These are phyloP conservation scores for Cotesia vestalis DNA, from an alignment of 1,140 invertebrate species.

Conservation along the genomic window DNA sequence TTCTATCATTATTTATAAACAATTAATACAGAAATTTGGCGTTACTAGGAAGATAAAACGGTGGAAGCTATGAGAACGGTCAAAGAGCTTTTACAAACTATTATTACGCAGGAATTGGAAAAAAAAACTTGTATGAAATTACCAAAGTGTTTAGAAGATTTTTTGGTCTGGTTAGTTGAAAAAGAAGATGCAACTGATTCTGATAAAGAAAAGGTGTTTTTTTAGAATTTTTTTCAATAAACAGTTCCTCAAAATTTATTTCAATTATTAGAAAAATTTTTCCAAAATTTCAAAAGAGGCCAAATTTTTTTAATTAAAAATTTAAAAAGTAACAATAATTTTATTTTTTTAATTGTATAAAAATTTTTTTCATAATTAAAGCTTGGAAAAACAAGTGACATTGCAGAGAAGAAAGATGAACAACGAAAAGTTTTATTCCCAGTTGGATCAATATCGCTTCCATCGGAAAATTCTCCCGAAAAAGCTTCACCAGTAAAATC, in stretches of 20 bases:
- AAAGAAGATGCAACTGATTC: conserved; percentile 1
- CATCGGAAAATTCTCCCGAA: no score
- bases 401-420: no score
- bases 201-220: neutral
- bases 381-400: no score
- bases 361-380: no score
- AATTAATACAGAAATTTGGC: no score
- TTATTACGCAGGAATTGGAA: conserved; percentile 47
- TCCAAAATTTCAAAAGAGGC: no score
- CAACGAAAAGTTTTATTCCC: no score
- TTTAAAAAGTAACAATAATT: no score
- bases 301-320: no score
- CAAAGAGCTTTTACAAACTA: conserved; percentile 44
- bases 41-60: conserved; percentile 45
- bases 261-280: neutral
- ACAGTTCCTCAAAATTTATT: neutral
- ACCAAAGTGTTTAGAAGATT: conserved; percentile 44
- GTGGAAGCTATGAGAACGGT: conserved; percentile 44
- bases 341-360: no score
- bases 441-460: no score
- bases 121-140: conserved; percentile 46
- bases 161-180: conserved; percentile 47
- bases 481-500: no score
- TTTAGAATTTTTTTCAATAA: neutral
- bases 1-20: neutral